Conservation (phyloP, 2,797 vertebrate genomes). For the Rhinoraja longicauda region DNA sequence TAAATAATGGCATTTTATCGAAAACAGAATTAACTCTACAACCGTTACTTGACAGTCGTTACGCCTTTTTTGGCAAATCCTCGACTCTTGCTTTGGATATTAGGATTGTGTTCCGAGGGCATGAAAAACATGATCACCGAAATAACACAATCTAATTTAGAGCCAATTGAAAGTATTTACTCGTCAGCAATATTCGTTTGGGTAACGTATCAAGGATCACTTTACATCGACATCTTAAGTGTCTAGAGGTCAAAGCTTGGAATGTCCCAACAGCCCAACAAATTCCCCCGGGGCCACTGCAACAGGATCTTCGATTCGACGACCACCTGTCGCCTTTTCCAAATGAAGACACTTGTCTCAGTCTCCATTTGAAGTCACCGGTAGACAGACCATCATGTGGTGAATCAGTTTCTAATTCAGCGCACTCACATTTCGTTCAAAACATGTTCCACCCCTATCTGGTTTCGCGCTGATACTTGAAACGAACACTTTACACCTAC, state of each 20-base stretch:
- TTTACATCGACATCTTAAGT: background rate
- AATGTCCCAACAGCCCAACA: slow-evolving; percentile 24
- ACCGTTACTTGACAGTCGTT: background rate
- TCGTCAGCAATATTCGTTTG: slow-evolving; percentile 15
- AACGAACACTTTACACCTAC: background rate
- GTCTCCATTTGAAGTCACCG: background rate
- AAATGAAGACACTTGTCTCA: background rate
- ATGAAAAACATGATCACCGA: background rate
- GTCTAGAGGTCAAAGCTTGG: background rate
- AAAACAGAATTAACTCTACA: background rate
- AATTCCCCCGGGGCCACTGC: slow-evolving; percentile 16
- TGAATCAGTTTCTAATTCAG: background rate
- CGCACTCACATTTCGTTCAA: background rate
- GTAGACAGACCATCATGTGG: background rate
- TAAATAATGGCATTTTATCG: background rate
- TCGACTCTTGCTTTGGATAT: background rate
- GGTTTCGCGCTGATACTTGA: background rate
- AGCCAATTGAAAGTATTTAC: background rate
- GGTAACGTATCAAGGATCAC: background rate
- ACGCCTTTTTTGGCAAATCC: background rate
- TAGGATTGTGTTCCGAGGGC: background rate
- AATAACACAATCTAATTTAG: slow-evolving; percentile 25
- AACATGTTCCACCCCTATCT: background rate
- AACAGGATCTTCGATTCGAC: background rate
- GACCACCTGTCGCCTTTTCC: background rate